phyloP scores from a whole-genome alignment of 2,888 invertebrate genomes.

The Formica aserva region DNA sequence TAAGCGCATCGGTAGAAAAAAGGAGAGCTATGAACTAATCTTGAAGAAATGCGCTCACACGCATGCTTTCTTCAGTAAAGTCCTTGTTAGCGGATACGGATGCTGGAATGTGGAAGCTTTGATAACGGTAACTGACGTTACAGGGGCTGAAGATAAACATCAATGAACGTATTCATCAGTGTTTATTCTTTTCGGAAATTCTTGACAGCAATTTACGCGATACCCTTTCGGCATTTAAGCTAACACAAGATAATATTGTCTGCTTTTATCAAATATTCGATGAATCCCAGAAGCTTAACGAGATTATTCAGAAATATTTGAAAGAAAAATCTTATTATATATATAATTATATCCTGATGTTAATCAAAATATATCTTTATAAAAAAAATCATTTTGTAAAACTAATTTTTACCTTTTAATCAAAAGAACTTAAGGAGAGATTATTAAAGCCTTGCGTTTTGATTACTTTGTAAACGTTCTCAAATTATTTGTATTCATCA shows the following conservation, averaged over 20 bases:
- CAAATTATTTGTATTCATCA: background rate
- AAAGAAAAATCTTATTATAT: background rate
- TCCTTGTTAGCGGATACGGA: slow-evolving; percentile 37
- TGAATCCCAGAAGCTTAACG: too few relatives aligned
- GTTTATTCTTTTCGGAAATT: slow-evolving; percentile 34
- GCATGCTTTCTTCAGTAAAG: slow-evolving; percentile 41
- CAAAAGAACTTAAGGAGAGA: background rate
- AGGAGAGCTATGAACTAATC: slow-evolving; percentile 21
- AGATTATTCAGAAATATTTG: background rate
- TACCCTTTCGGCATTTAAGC: background rate
- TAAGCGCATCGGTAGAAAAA: background rate
- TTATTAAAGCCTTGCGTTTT: background rate
- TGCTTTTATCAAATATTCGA: background rate
- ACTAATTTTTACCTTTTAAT: background rate
- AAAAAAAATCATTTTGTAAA: background rate
- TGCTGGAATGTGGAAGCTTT: slow-evolving; percentile 40
- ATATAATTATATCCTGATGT: background rate
- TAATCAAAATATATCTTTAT: background rate
- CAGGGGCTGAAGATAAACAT: slow-evolving; percentile 34
- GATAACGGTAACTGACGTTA: slow-evolving; percentile 21
- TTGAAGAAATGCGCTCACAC: slow-evolving; percentile 33
- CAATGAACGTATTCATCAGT: slow-evolving; percentile 45
- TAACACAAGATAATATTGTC: background rate
- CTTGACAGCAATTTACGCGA: slow-evolving; percentile 13
- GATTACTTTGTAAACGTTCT: background rate